Conservation (phyloP, 2,797 vertebrate genomes). For the Epinephelus malabaricus region DNA sequence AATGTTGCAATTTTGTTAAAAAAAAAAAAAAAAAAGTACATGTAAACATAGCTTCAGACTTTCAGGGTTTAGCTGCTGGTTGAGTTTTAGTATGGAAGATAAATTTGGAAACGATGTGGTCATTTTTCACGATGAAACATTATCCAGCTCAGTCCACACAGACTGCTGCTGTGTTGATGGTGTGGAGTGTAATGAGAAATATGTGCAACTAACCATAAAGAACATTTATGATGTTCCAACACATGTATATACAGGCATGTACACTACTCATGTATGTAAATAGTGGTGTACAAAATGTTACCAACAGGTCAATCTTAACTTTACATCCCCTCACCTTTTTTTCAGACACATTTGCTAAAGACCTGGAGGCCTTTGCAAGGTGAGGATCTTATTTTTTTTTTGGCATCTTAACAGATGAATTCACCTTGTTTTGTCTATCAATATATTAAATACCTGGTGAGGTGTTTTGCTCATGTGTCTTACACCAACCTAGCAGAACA, state of each 20-base stretch:
- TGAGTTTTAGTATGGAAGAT: no score
- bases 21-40: no score
- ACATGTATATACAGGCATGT: not conserved
- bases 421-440: not conserved
- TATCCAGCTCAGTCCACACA: not conserved
- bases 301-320: not conserved
- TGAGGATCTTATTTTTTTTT: conserved; percentile 57
- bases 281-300: not conserved
- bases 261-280: not conserved
- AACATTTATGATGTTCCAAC: no score
- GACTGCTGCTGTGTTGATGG: not conserved
- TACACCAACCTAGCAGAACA: not conserved
- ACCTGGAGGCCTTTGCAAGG: conserved; percentile 96
- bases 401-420: not conserved
- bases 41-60: not conserved
- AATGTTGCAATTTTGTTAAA: no score
- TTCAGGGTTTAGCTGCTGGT: no score
- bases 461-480: not conserved
- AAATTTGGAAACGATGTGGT: no score
- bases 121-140: no score
- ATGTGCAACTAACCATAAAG: not conserved
- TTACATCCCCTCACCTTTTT: not conserved
- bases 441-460: not conserved
- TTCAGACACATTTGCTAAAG: conserved; percentile 93
- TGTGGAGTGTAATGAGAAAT: not conserved